Conservation (phyloP, 2,113 vertebrate genomes). For the Peucedramus taeniatus region DNA sequence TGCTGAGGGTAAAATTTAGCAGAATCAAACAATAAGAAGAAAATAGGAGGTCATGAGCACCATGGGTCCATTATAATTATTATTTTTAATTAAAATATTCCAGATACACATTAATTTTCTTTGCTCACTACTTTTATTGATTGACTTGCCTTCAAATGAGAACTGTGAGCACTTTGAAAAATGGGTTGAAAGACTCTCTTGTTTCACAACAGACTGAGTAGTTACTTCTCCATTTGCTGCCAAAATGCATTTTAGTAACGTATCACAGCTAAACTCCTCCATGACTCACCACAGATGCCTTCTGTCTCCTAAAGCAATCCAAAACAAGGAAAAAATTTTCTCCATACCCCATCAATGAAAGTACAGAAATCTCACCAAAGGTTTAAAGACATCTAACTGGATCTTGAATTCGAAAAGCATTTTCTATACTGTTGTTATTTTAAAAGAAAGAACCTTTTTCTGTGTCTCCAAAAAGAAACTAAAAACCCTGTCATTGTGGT, state of each 20-base stretch:
- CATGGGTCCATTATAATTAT: slow-evolving; percentile 13
- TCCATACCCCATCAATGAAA: not conserved
- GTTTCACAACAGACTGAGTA: slow-evolving; percentile 35
- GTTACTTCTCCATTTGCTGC: not conserved
- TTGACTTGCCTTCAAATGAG: slow-evolving; percentile 20
- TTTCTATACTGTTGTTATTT: not conserved
- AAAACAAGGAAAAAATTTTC: not conserved
- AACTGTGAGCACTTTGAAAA: slow-evolving; percentile 61
- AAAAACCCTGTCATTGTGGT: not conserved
- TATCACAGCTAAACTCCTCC: slow-evolving; percentile 5
- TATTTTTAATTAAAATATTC: slow-evolving; percentile 51
- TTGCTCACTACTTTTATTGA: slow-evolving; percentile 19
- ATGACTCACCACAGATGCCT: not conserved
- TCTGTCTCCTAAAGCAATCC: not conserved
- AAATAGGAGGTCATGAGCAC: not conserved
- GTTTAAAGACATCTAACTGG: not conserved
- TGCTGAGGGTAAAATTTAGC: slow-evolving; percentile 23
- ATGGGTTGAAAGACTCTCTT: slow-evolving; percentile 54
- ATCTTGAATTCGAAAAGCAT: not conserved
- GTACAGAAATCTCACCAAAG: not conserved
- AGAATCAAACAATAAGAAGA: slow-evolving; percentile 36
- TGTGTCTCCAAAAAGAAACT: not conserved
- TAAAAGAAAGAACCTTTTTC: not conserved
- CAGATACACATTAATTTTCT: slow-evolving; percentile 37
- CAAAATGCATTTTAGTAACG: not conserved